phyloP scores from a whole-genome alignment of 1,140 invertebrate species.

The Plodia interpunctella region DNA sequence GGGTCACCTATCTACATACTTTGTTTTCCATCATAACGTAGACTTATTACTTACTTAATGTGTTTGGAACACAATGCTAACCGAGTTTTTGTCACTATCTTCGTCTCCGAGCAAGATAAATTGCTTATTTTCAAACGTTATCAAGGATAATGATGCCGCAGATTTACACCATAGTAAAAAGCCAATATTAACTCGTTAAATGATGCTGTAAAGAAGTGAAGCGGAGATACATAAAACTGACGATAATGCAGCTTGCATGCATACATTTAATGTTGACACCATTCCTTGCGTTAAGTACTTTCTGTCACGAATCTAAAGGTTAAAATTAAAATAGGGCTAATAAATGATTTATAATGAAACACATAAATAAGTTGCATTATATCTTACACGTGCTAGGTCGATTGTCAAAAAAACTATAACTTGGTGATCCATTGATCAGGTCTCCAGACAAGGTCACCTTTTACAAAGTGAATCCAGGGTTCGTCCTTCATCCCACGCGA shows the following conservation, averaged over 20 bases:
- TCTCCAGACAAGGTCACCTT: background rate
- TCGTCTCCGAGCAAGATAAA: conserved; percentile 8
- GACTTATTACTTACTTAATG: no score
- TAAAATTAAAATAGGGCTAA: no score
- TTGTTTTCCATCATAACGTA: background rate
- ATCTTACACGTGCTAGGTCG: no score
- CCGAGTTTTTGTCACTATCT: background rate
- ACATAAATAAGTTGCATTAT: no score
- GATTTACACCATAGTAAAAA: background rate
- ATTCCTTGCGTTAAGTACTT: no score
- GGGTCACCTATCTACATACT: background rate
- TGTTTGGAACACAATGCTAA: background rate
- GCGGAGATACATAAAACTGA: no score
- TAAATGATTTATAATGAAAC: no score
- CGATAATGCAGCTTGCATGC: no score
- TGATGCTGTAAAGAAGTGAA: no score
- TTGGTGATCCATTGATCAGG: background rate
- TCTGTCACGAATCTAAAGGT: no score
- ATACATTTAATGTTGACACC: no score
- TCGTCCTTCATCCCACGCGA: conserved; percentile 1
- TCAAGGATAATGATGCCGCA: conserved; percentile 21
- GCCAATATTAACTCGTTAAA: background rate
- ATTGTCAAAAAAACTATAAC: no score
- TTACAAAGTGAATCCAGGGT: background rate
- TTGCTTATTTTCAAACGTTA: conserved; percentile 10